A percentile compares a stretch with the other conserved stretches of the same genome.
phyloP scores from a whole-genome alignment of 2,113 vertebrate genomes.

The Columba janthina region DNA sequence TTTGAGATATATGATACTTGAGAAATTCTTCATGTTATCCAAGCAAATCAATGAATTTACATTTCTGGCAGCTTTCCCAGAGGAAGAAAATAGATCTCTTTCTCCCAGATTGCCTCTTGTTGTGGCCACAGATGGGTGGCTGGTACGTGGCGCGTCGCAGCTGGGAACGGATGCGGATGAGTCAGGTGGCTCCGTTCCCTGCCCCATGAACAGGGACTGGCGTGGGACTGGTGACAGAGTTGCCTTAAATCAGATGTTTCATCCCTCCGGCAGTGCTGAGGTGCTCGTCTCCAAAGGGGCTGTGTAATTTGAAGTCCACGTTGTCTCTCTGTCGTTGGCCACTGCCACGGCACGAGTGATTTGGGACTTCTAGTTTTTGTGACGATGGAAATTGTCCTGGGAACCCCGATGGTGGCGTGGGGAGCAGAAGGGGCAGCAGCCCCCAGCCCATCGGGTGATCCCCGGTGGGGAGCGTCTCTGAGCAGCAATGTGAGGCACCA shows the following conservation, averaged over 20 bases:
- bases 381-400: background rate
- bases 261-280: background rate
- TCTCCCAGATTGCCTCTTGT: background rate
- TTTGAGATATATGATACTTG: background rate
- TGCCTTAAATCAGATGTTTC: background rate
- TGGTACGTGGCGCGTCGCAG: background rate
- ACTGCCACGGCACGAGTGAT: background rate
- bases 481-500: background rate
- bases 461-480: fast-evolving
- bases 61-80: background rate
- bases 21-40: background rate
- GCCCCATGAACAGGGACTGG: background rate
- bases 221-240: background rate
- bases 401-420: fast-evolving
- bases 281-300: background rate
- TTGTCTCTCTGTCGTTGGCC: background rate
- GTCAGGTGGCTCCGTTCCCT: background rate
- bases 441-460: fast-evolving
- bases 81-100: background rate
- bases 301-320: fast-evolving
- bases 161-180: background rate
- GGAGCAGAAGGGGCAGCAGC: background rate
- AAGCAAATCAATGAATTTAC: background rate
- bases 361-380: background rate
- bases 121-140: background rate